These are phyloP conservation scores for Syngnathus acus DNA, from an alignment of 2,797 vertebrate species.

Conservation along the genomic window DNA sequence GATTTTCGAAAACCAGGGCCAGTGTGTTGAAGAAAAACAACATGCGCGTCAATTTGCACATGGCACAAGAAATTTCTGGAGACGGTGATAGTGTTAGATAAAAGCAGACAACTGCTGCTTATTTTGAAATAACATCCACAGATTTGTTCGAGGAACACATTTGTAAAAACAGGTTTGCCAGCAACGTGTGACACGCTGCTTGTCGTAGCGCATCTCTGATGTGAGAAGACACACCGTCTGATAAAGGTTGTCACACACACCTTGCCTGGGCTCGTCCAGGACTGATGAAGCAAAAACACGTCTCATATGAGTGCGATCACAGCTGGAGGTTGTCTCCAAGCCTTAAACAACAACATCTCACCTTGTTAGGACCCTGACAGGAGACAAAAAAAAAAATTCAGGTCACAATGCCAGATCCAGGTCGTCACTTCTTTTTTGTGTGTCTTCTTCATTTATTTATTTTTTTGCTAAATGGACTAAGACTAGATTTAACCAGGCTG, in stretches of 20 bases:
- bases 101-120: neutral
- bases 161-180: neutral
- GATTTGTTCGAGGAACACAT: too few relatives aligned
- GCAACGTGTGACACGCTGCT: neutral
- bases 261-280: neutral
- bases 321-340: neutral
- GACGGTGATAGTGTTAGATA: neutral
- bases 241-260: neutral
- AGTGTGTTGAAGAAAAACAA: too few relatives aligned
- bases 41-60: too few relatives aligned
- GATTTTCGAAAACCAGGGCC: too few relatives aligned
- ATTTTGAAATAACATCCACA: too few relatives aligned
- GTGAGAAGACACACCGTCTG: neutral
- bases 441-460: too few relatives aligned
- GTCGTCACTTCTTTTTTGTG: too few relatives aligned
- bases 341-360: neutral
- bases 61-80: too few relatives aligned
- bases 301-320: constrained; percentile 1
- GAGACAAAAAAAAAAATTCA: neutral
- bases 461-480: too few relatives aligned
- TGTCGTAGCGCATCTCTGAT: neutral
- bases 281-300: neutral
- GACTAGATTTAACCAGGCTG: too few relatives aligned
- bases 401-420: neutral
- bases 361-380: neutral